These are phyloP conservation scores for Sebastes miniatus DNA, from an alignment of 2,797 vertebrate genomes.

Conservation along the genomic window DNA sequence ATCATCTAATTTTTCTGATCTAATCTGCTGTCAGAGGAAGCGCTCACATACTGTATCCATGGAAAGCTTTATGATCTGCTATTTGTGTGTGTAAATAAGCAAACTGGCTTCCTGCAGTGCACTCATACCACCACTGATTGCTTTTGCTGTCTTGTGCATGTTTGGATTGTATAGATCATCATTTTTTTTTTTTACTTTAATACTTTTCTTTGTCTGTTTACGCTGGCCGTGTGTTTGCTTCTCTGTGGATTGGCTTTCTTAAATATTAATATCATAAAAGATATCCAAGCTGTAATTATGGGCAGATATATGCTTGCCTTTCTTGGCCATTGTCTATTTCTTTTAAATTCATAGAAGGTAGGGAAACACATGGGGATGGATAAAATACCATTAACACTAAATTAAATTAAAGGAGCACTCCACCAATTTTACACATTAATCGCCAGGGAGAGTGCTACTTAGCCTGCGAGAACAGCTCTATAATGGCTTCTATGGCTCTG, in stretches of 20 bases:
- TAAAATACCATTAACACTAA: background rate
- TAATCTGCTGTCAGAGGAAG: conserved; percentile 25
- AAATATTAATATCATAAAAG: background rate
- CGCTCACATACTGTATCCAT: conserved; percentile 7
- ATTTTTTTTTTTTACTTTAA: background rate
- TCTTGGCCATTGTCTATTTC: background rate
- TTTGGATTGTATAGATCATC: conserved; percentile 25
- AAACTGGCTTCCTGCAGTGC: background rate
- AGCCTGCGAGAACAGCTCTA: background rate
- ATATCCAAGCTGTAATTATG: background rate
- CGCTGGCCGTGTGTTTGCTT: background rate
- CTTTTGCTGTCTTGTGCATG: conserved; percentile 12
- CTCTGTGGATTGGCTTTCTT: background rate
- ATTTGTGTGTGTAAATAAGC: conserved; percentile 7
- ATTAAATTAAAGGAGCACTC: background rate
- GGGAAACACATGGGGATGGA: background rate
- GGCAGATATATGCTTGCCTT: background rate
- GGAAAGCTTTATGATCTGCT: conserved; percentile 9
- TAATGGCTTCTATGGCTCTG: background rate
- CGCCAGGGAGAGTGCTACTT: background rate
- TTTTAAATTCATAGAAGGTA: background rate
- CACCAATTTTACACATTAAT: background rate
- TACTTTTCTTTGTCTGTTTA: background rate
- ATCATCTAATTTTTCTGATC: conserved; percentile 35
- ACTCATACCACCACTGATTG: background rate